Percentiles rank a stretch among this genome's conserved stretches.
Conservation (phyloP, 2,113 vertebrate genomes). For the Oxyruncus cristatus region DNA sequence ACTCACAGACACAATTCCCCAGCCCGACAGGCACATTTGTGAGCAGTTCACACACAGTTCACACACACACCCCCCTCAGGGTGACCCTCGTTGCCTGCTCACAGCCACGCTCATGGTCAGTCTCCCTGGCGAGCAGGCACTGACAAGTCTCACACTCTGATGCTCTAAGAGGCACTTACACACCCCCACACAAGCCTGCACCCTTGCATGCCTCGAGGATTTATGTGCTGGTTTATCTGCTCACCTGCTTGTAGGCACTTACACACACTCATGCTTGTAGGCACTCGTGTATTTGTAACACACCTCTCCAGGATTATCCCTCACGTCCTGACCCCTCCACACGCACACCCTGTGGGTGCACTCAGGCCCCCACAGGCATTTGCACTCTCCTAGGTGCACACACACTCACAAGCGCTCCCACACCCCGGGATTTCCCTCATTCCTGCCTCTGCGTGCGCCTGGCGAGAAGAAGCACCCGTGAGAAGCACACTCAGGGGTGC, state of each 20-base stretch:
- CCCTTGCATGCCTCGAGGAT: background rate
- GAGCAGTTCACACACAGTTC: background rate
- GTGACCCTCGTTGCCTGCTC: background rate
- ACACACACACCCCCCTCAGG: background rate
- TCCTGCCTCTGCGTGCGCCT: background rate
- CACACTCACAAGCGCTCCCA: background rate
- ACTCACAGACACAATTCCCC: background rate
- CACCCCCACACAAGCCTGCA: background rate
- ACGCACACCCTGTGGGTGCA: rapidly evolving
- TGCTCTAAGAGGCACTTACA: background rate
- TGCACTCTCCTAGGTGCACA: background rate
- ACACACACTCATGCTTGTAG: background rate
- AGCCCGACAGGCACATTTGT: rapidly evolving
- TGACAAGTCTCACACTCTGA: rapidly evolving
- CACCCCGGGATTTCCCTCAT: background rate
- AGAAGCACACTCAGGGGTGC: background rate
- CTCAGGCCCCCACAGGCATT: background rate
- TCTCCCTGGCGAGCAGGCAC: background rate
- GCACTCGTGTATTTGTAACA: background rate
- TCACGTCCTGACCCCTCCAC: background rate
- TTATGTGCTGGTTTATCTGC: background rate
- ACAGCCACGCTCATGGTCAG: background rate
- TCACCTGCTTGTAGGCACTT: background rate
- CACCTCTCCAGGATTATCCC: background rate
- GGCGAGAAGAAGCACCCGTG: background rate